phyloP scores from a whole-genome alignment of 2,797 vertebrate genomes.

The Gymnodraco acuticeps region DNA sequence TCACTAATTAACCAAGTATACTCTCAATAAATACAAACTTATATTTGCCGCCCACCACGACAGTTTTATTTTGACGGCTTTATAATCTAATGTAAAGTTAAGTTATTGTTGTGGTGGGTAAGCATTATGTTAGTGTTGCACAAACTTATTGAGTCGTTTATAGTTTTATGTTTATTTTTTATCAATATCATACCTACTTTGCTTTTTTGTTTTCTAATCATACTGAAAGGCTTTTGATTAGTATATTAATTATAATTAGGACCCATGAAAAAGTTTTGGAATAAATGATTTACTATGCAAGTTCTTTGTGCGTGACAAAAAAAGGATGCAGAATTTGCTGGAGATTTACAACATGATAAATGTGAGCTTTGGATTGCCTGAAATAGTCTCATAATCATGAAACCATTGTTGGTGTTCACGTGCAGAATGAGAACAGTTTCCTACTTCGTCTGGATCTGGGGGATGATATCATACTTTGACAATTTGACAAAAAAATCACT shows the following conservation, averaged over 20 bases:
- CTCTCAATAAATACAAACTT: neutral
- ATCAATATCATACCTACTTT: constrained; percentile 34
- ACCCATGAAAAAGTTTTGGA: constrained; percentile 28
- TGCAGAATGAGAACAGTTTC: constrained; percentile 17
- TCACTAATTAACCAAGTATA: neutral
- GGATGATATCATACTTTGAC: neutral
- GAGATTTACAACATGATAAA: constrained; percentile 69
- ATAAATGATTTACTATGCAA: constrained; percentile 51
- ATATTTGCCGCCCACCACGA: neutral
- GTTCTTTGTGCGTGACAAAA: constrained; percentile 12
- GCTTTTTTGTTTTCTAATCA: constrained; percentile 59
- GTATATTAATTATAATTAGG: constrained; percentile 60
- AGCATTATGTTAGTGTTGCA: neutral
- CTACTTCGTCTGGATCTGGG: constrained; percentile 9
- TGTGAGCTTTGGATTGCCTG: constrained; percentile 20
- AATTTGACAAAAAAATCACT: constrained; percentile 55
- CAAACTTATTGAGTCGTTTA: neutral
- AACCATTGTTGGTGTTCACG: constrained; percentile 39
- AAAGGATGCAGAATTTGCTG: neutral
- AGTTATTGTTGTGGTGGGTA: neutral
- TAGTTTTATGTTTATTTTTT: constrained; percentile 24
- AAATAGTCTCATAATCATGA: constrained; percentile 47
- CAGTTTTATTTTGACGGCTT: neutral
- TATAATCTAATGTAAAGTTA: neutral
- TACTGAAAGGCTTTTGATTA: constrained; percentile 69